Percentiles rank a stretch among this genome's conserved stretches.
Evolutionary conservation across 2,888 invertebrate species (phyloP).

Genomic region (Eueremaeus valkanovi): DNA sequence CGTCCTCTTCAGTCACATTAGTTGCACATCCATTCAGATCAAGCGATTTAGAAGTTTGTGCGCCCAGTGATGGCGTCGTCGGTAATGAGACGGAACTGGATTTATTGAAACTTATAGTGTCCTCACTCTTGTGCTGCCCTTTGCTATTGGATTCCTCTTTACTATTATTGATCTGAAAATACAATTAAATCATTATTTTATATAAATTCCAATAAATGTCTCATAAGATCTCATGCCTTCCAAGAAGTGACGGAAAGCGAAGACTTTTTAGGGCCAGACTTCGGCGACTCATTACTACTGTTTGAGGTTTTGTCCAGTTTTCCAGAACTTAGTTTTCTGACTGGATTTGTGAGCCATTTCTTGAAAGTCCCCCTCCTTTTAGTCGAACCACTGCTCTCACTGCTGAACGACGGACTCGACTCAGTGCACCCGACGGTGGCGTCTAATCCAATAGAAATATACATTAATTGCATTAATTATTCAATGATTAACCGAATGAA

Average conservation of each 20-base stretch:
- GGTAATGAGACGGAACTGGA: constrained; percentile 24
- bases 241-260: constrained; percentile 21
- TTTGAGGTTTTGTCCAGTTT: constrained; percentile 51
- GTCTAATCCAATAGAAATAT: neutral
- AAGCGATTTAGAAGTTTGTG: constrained; percentile 34
- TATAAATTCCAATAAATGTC: neutral
- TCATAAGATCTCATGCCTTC: neutral
- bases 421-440: constrained; percentile 6
- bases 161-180: neutral
- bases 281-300: constrained; percentile 44
- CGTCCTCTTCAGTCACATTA: constrained; percentile 61
- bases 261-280: constrained; percentile 32
- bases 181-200: neutral
- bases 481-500: neutral
- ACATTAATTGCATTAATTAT: too few relatives aligned
- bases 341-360: constrained; percentile 82
- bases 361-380: constrained; percentile 53
- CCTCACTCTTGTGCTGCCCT: neutral
- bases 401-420: constrained; percentile 30
- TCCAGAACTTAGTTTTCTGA: constrained; percentile 81
- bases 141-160: constrained; percentile 4
- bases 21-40: constrained; percentile 35
- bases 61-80: constrained; percentile 2
- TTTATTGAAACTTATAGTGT: constrained; percentile 2
- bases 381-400: constrained; percentile 27